These are phyloP conservation scores for Euleptes europaea DNA, from an alignment of 2,113 vertebrate species.

Conservation along the genomic window DNA sequence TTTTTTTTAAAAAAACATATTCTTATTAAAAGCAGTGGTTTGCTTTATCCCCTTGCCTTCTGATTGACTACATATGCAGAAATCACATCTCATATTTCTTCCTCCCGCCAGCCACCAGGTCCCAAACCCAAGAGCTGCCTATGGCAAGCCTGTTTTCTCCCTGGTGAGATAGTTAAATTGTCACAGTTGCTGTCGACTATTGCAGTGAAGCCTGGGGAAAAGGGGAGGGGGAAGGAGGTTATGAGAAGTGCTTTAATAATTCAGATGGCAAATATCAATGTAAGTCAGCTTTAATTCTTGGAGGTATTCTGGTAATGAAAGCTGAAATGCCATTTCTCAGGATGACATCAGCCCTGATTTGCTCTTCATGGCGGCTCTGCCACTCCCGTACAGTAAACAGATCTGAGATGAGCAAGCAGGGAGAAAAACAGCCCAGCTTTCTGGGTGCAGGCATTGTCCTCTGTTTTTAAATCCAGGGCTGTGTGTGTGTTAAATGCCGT, in stretches of 20 bases:
- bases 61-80: conserved; percentile 26
- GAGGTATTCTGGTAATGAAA: conserved; percentile 66
- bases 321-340: conserved; percentile 60
- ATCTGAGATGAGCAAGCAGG: conserved; percentile 23
- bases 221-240: not conserved
- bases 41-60: not conserved
- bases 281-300: conserved; percentile 70
- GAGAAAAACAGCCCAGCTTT: conserved; percentile 4
- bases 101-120: conserved; percentile 24
- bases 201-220: conserved; percentile 49
- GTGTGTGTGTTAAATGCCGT: too few relatives aligned
- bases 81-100: conserved; percentile 34
- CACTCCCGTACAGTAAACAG: conserved; percentile 26
- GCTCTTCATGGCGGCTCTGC: not conserved
- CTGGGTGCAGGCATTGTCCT: conserved; percentile 8
- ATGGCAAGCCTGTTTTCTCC: conserved; percentile 7
- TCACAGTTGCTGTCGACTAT: conserved; percentile 44
- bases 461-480: conserved; percentile 2
- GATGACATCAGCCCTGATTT: conserved; percentile 37
- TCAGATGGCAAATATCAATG: conserved; percentile 60
- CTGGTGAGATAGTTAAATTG: conserved; percentile 25
- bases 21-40: not conserved
- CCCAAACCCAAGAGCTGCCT: conserved; percentile 19
- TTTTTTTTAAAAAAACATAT: conserved; percentile 10
- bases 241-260: conserved; percentile 57